Evolutionary conservation across 2,113 vertebrate genomes (phyloP), one percentile per base, ranked within the genome.

Genomic region (Isichthys henryi): DNA sequence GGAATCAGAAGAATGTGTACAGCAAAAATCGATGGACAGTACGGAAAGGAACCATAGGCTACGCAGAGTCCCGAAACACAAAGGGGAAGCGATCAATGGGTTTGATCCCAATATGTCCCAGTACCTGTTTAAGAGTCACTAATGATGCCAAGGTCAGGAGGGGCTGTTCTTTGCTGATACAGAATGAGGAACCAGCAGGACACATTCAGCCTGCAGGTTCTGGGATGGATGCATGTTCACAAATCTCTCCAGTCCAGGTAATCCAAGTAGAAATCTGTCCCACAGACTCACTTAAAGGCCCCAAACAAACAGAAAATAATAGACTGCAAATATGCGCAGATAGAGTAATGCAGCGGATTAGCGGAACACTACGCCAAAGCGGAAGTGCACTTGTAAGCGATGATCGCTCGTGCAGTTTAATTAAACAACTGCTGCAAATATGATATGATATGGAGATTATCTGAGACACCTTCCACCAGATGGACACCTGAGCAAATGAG

Each of bases 401-500:
- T 86, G 89, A 87, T 89, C 70, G 62, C 23, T 70, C 88, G 70
- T 90, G 83, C 74, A 80, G 74, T 80, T 80, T 80, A 39, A 83
- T 48, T 90, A 92, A 91, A 90, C 89, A 21, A 23, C n/a, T n/a
- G 88, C 94, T 93, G 92, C 92, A 95, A 95, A 95, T 95, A 91
- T 90, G 91, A 94, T 94, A 94, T 93, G 94, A 95, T 94, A 93
- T 93, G 92, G 92, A 94, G 93, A 96, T 95, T 94, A 95, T 93
- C 92, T 90, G 90, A 92, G 92, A 95, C 94, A 94, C 93, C 91
- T 53, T 88, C 90, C 82, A 93, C 91, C 94, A 95, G 94, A 95
- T 95, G 95, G 95, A 94, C 94, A 95, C 94, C 94, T 95, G 94
- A 92, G 92, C 93, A 95, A 94, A 95, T 94, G 93, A 94, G 93